phyloP scores from a whole-genome alignment of 1,140 invertebrate species.

The Palaemon carinicauda region DNA sequence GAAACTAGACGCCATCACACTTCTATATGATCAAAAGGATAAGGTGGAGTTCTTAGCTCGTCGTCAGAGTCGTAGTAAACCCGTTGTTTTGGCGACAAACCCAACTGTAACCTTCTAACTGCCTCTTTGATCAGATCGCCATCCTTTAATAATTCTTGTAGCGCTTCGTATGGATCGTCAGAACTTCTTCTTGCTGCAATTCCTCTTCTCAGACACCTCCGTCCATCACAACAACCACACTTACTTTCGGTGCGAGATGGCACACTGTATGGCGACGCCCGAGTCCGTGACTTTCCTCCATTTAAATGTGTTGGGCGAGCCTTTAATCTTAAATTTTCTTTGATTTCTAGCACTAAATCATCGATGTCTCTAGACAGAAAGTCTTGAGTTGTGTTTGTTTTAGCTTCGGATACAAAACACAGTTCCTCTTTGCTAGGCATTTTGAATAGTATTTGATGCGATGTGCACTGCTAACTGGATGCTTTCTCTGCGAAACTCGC shows the following conservation, averaged over 20 bases:
- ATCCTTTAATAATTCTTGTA: conserved; percentile 72
- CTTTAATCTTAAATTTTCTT: conserved; percentile 71
- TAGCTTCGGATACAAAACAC: conserved; percentile 60
- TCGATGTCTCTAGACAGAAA: conserved; percentile 71
- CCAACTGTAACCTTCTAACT: conserved; percentile 72
- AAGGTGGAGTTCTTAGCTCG: conserved; percentile 57
- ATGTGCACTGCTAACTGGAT: neutral
- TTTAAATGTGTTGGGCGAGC: conserved; percentile 65
- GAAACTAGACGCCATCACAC: conserved; percentile 45
- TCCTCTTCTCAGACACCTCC: conserved; percentile 54
- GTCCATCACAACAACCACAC: conserved; percentile 56
- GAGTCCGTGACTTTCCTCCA: conserved; percentile 65
- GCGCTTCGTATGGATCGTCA: conserved; percentile 74
- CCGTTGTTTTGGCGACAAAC: conserved; percentile 60
- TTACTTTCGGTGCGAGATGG: conserved; percentile 65
- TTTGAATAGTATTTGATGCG: conserved; percentile 30
- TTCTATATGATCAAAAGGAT: conserved; percentile 59
- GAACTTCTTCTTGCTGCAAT: conserved; percentile 60
- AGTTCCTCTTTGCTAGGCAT: conserved; percentile 64
- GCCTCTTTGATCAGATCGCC: conserved; percentile 78
- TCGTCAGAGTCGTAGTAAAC: conserved; percentile 59
- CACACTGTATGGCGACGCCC: conserved; percentile 72
- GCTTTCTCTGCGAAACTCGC: conserved; percentile 45
- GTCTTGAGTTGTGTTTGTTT: conserved; percentile 63
- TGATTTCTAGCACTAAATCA: conserved; percentile 75